A percentile compares a stretch with the other conserved stretches of the same genome.
Conservation (phyloP, 2,888 invertebrate genomes). For the Lottia gigantea region DNA sequence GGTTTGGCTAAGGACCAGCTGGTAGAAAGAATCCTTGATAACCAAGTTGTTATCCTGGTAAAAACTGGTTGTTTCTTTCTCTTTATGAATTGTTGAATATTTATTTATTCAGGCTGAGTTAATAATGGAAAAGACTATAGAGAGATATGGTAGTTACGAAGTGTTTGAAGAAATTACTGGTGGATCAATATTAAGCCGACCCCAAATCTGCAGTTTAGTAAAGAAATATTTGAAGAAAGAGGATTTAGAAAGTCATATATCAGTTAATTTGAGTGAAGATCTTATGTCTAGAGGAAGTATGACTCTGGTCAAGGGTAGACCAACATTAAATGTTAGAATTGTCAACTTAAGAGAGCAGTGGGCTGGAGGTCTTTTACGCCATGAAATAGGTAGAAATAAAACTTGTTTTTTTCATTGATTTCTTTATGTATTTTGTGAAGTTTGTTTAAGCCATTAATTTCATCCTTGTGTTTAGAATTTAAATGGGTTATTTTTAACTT, state of each 20-base stretch:
- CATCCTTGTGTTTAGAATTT: no score
- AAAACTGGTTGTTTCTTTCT: constrained; percentile 16
- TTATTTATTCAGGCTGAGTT: constrained; percentile 51
- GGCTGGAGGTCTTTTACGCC: constrained; percentile 60
- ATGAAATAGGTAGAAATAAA: constrained; percentile 57
- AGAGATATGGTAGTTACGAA: constrained; percentile 57
- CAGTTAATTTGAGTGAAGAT: constrained; percentile 53
- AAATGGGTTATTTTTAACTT: no score
- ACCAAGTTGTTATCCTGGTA: not conserved
- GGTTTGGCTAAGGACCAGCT: no score
- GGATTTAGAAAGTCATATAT: constrained; percentile 47
- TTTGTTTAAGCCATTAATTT: no score
- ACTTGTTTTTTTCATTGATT: no score
- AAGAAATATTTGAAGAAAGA: constrained; percentile 49
- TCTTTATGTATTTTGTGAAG: no score
- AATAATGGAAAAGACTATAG: constrained; percentile 56
- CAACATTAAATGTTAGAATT: constrained; percentile 57
- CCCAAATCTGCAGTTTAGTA: constrained; percentile 49
- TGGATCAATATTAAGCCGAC: constrained; percentile 48
- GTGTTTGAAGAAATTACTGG: constrained; percentile 59
- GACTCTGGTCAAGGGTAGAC: constrained; percentile 56
- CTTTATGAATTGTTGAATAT: not conserved
- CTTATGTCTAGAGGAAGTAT: constrained; percentile 61
- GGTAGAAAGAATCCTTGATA: no score
- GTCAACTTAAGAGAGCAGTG: constrained; percentile 58